Base-by-base conservation (phyloP, 2,797 vertebrate genomes). In the Bufotes viridis region DNA sequence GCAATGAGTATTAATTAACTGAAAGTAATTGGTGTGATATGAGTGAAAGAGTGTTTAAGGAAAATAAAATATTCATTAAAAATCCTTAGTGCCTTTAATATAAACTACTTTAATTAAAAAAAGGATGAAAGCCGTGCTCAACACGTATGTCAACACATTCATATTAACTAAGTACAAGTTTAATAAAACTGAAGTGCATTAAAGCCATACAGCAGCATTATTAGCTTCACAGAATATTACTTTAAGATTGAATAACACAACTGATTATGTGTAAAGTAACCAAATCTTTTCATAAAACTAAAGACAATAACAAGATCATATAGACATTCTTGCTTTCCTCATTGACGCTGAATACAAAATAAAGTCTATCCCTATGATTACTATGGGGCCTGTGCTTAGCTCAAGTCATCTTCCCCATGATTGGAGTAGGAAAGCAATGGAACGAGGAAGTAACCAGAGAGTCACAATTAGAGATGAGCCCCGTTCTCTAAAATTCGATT, bases 21-120 rank as follows among this genome's bases (percentile, higher is more conserved):
- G 11, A 29, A 81, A 81, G 29, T 81, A 81, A 81, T 61, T 61
- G 60, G 15, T 42, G 58, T 22, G n/a, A 61, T 20, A 22, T 61
- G 34, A 42, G 58, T 61, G 11, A 22, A 20, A 81, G 34, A 60
- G 26, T 63, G 29, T 58, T 63, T 1, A 15, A 61, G 78, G 60
- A 81, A 49, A 61, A 81, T 76, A 76, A 76, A 76, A 76, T 76
- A 76, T 76, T 76, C 49, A 76, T 53, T 53, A 53, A 51, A 63
- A 51, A 76, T 53, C 51, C 74, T 76, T 17, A n/a, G 49, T 22
- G 74, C 15, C 74, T 76, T 76, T 53, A 76, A 53, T 63, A 61
- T 81, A 61, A 63, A 81, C 58, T 61, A 22, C 57, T 81, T 81
- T 81, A 81, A 81, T 61, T 81, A 81, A 81, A 81, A 81, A 76